Evolutionary conservation across 2,797 vertebrate genomes (phyloP).

Genomic region (Sarcophilus harrisii): DNA sequence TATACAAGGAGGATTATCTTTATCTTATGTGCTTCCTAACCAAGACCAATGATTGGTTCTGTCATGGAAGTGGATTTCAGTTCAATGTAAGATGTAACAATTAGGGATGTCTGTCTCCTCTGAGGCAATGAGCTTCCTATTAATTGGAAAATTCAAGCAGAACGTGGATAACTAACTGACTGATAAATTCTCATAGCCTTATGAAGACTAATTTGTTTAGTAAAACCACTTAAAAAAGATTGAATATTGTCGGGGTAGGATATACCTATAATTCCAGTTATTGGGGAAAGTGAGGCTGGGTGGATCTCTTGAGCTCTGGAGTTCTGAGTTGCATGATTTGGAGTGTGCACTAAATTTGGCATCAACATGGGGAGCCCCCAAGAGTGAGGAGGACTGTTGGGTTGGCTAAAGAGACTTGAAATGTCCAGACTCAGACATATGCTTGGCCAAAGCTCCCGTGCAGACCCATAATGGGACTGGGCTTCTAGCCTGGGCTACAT

Average conservation of each 20-base stretch:
- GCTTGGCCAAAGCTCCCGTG: background rate
- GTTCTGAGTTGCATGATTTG: background rate
- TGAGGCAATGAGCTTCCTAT: constrained; percentile 3
- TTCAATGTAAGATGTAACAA: background rate
- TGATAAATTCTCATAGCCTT: background rate
- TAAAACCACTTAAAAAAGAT: background rate
- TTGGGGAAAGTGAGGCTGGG: background rate
- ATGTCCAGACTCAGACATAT: background rate
- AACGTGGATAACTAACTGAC: background rate
- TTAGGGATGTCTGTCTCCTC: background rate
- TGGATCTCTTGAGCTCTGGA: background rate
- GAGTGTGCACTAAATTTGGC: background rate
- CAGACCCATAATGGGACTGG: background rate
- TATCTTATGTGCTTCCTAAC: background rate
- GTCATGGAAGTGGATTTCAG: background rate
- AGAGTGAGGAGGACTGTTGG: background rate
- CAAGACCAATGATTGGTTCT: background rate
- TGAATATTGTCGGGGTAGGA: background rate
- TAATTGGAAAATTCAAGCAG: constrained; percentile 13
- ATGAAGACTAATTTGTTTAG: constrained; percentile 8
- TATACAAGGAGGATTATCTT: background rate
- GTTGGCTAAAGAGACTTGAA: background rate
- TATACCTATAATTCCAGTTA: background rate
- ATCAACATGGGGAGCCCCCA: background rate
- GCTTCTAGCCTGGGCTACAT: background rate